These are phyloP conservation scores for Iselma pallidipennis DNA, from an alignment of 2,888 invertebrate species.

Conservation along the genomic window DNA sequence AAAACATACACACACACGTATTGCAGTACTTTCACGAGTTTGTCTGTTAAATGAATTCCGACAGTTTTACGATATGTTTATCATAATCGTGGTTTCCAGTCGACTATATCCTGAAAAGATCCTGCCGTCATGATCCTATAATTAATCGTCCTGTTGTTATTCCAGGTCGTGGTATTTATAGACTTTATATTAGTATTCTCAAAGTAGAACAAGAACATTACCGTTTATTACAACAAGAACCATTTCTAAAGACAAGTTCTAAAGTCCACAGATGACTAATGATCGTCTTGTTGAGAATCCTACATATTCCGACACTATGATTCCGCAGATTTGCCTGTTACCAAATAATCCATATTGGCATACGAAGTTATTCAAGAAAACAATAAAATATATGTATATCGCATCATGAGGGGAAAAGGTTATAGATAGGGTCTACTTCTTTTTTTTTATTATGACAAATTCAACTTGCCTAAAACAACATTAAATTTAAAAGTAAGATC, in stretches of 20 bases:
- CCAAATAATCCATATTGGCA: too few relatives aligned
- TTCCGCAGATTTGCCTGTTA: background rate
- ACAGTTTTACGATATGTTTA: background rate
- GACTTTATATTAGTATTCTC: conserved; percentile 1
- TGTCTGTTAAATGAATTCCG: background rate
- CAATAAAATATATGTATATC: too few relatives aligned
- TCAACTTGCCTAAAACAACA: background rate
- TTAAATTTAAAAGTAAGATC: too few relatives aligned
- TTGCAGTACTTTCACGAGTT: background rate
- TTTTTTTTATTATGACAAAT: background rate
- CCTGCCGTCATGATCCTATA: background rate
- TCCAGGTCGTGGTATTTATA: background rate
- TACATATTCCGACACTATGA: too few relatives aligned
- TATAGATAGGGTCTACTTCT: too few relatives aligned
- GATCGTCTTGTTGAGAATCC: too few relatives aligned
- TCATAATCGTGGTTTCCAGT: background rate
- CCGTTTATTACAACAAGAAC: conserved; percentile 8
- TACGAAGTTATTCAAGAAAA: background rate
- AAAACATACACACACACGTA: background rate
- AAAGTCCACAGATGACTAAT: conserved; percentile 9
- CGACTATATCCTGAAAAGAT: background rate
- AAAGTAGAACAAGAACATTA: conserved; percentile 4
- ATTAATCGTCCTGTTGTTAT: conserved; percentile 5
- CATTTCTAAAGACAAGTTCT: conserved; percentile 1
- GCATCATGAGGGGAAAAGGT: background rate